Evolutionary conservation across 2,888 invertebrate genomes (phyloP).

Genomic region (Aquatica leii): DNA sequence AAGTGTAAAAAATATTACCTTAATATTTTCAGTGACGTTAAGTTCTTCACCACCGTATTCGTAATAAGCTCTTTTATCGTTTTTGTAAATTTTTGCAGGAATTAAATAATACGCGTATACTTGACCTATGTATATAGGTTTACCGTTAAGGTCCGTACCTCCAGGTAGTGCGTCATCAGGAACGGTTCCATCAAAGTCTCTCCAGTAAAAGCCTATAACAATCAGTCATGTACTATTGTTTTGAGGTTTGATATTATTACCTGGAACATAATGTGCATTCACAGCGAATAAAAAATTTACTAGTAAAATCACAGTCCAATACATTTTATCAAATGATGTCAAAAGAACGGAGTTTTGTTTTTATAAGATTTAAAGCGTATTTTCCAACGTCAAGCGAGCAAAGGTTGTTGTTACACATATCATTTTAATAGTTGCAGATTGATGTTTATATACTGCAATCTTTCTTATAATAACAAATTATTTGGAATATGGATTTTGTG

Average conservation of each 20-base stretch:
- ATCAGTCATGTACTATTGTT: background rate
- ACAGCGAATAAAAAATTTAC: no score
- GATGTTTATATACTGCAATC: no score
- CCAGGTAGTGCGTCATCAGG: background rate
- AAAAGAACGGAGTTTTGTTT: no score
- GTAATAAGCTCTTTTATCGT: background rate
- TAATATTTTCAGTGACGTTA: background rate
- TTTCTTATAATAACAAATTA: no score
- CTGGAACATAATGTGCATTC: no score
- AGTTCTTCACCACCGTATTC: background rate
- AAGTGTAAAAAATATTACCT: no score
- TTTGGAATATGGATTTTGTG: no score
- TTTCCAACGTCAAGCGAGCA: no score
- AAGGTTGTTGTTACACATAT: no score
- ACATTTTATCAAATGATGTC: background rate
- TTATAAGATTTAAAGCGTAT: no score
- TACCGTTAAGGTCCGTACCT: background rate
- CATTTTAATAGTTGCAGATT: no score
- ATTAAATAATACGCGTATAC: background rate
- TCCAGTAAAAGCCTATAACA: constrained; percentile 5
- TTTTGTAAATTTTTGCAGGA: background rate
- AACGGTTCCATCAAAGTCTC: constrained; percentile 8
- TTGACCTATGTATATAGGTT: constrained; percentile 4
- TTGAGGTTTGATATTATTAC: background rate
- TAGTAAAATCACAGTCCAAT: no score